Evolutionary conservation across 2,888 invertebrate species (phyloP).

Genomic region (Chrysodeixis includens): DNA sequence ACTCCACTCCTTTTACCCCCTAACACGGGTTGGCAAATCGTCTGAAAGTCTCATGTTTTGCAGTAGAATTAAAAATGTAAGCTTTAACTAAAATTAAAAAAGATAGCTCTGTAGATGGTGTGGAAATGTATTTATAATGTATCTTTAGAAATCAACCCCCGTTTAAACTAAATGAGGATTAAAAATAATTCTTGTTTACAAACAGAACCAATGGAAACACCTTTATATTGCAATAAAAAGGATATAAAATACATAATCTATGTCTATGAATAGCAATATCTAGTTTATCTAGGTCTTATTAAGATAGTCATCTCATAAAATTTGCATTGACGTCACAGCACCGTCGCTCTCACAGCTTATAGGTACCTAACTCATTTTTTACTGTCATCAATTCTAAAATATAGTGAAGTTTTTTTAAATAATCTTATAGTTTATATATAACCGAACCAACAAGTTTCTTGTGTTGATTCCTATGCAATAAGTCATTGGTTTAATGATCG

Average conservation of each 20-base stretch:
- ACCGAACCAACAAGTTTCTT: not conserved
- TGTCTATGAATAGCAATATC: not conserved
- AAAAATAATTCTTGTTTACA: too few species aligned
- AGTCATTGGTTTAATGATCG: constrained; percentile 7
- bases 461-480: not conserved
- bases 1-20: too few species aligned
- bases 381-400: constrained; percentile 2
- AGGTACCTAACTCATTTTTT: not conserved
- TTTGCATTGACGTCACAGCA: not conserved
- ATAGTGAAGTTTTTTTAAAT: not conserved
- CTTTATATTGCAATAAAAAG: not conserved
- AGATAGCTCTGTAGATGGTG: too few species aligned
- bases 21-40: too few species aligned
- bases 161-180: too few species aligned
- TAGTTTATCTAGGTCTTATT: not conserved
- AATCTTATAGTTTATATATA: not conserved
- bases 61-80: too few species aligned
- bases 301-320: not conserved
- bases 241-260: not conserved
- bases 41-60: too few species aligned
- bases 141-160: too few species aligned
- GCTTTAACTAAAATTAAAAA: too few species aligned
- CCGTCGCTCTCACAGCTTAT: not conserved
- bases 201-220: not conserved
- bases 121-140: too few species aligned